phyloP scores from a whole-genome alignment of 2,888 invertebrate genomes.

The Macrosoma leucophasiata region DNA sequence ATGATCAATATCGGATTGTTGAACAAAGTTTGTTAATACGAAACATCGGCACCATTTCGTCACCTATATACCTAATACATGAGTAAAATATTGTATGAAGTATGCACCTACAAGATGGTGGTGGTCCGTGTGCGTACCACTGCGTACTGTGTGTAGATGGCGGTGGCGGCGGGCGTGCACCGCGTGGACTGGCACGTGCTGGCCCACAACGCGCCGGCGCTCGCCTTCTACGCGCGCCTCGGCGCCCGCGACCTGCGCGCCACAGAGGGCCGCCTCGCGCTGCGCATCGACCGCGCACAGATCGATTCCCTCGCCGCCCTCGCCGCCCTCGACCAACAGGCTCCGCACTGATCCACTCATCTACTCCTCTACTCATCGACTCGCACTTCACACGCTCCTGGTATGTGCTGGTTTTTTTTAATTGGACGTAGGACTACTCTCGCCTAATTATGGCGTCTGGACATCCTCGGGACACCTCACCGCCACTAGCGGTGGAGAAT shows the following conservation, averaged over 20 bases:
- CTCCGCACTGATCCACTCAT: not conserved
- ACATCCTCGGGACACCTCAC: too few species aligned
- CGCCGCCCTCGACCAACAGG: not conserved
- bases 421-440: too few species aligned
- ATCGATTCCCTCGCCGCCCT: conserved; percentile 38
- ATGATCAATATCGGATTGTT: too few species aligned
- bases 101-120: conserved; percentile 78
- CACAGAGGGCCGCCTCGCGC: conserved; percentile 48
- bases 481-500: too few species aligned
- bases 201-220: conserved; percentile 83
- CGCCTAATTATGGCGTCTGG: too few species aligned
- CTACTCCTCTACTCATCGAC: too few species aligned
- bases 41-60: too few species aligned
- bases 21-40: too few species aligned
- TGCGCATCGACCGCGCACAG: conserved; percentile 47
- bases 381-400: too few species aligned
- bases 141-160: conserved; percentile 35
- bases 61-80: too few species aligned
- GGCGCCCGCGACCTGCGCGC: conserved; percentile 74
- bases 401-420: too few species aligned
- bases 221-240: conserved; percentile 82
- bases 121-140: conserved; percentile 59
- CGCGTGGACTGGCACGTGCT: conserved; percentile 88
- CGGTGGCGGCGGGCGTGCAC: conserved; percentile 63
- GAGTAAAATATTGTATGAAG: too few species aligned